These are phyloP conservation scores for Gymnothorax javanicus DNA, from an alignment of 2,797 vertebrate species.

Conservation along the genomic window DNA sequence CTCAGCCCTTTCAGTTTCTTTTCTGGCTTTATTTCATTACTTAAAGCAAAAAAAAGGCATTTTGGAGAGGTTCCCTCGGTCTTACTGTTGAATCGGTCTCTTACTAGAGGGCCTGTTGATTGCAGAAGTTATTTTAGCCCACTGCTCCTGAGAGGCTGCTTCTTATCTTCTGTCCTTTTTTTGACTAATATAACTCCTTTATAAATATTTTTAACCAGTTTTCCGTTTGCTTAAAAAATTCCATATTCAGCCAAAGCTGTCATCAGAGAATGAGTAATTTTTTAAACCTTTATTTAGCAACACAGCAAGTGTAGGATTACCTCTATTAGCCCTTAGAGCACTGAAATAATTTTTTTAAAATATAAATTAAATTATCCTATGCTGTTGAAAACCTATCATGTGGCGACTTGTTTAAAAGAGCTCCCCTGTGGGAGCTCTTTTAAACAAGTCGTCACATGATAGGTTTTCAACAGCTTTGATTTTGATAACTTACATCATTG, in stretches of 20 bases:
- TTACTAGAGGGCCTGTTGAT: slow-evolving; percentile 34
- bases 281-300: no score
- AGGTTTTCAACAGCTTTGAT: no score
- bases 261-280: no score
- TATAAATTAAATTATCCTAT: no score
- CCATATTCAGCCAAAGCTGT: neutral
- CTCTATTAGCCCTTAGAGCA: no score
- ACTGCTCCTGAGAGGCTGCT: neutral
- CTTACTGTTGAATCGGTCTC: slow-evolving; percentile 23
- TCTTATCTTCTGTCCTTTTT: neutral
- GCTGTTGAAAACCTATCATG: no score
- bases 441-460: no score
- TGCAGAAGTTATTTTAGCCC: slow-evolving; percentile 13
- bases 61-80: slow-evolving; percentile 23
- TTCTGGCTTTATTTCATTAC: slow-evolving; percentile 29
- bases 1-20: slow-evolving; percentile 38
- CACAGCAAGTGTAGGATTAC: no score
- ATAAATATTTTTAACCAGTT: neutral
- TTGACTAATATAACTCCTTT: neutral
- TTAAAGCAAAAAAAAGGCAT: slow-evolving; percentile 11
- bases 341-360: no score
- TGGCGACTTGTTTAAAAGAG: no score
- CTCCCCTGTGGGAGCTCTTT: no score
- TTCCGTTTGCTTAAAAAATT: neutral
- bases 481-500: no score